Percentiles rank a stretch among this genome's conserved stretches.
Conservation (phyloP, 2,797 vertebrate genomes). For the Periophthalmus magnuspinnatus region DNA sequence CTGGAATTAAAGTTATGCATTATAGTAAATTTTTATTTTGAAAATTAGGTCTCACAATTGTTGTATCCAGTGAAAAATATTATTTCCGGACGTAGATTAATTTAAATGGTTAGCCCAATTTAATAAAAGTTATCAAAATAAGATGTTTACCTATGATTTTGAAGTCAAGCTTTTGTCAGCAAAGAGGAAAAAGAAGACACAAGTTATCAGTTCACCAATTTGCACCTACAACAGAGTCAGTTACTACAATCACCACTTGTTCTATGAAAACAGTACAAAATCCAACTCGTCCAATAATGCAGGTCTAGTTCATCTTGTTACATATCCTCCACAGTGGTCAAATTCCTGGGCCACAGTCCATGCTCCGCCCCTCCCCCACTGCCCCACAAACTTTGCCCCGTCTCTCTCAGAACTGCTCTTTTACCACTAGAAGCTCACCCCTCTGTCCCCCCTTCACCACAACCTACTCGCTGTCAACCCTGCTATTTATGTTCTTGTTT, state of each 20-base stretch:
- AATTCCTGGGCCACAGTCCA: conserved; percentile 59
- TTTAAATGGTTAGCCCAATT: too few species aligned
- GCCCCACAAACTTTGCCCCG: conserved; percentile 50
- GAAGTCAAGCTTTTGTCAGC: neutral
- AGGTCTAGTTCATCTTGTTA: conserved; percentile 4
- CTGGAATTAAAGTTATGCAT: too few species aligned
- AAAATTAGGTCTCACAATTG: too few species aligned
- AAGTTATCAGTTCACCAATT: neutral
- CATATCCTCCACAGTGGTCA: conserved; percentile 30
- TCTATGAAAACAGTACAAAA: neutral
- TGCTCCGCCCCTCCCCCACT: conserved; percentile 60
- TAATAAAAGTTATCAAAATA: too few species aligned
- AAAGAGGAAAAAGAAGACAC: neutral
- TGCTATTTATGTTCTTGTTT: conserved; percentile 76
- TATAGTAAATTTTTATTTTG: too few species aligned
- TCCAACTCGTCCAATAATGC: neutral
- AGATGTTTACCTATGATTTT: too few species aligned
- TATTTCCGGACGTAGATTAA: too few species aligned
- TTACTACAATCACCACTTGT: neutral
- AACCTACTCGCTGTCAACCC: conserved; percentile 57
- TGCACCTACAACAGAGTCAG: neutral
- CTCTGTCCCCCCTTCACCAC: conserved; percentile 5
- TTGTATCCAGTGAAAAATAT: too few species aligned
- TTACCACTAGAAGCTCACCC: conserved; percentile 55
- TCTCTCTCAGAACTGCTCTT: conserved; percentile 58